These are phyloP conservation scores for Rhopalosiphum nymphaeae DNA, from an alignment of 2,888 invertebrate species.

Conservation along the genomic window DNA sequence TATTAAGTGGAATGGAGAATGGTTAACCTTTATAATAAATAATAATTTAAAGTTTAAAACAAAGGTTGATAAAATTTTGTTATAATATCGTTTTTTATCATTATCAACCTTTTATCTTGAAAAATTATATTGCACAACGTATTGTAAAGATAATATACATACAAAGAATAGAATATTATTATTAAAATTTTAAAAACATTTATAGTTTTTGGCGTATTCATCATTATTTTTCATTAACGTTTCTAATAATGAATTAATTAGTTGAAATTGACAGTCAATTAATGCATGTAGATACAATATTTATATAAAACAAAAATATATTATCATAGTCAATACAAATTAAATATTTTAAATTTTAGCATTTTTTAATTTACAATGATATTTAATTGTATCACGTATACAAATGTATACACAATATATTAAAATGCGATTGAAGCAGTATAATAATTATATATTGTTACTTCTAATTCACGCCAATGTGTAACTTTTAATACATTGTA, in stretches of 20 bases:
- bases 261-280: background rate
- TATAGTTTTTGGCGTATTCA: too few relatives aligned
- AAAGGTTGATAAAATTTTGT: background rate
- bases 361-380: background rate
- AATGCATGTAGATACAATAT: too few relatives aligned
- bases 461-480: background rate
- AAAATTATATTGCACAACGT: background rate
- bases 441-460: background rate
- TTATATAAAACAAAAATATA: too few relatives aligned
- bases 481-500: background rate
- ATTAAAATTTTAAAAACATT: background rate
- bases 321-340: background rate
- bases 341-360: background rate
- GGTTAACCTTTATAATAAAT: background rate
- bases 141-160: background rate
- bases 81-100: too few relatives aligned
- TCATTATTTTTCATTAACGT: too few relatives aligned
- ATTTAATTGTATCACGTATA: background rate
- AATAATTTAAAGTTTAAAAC: background rate
- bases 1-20: background rate
- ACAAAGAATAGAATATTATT: background rate
- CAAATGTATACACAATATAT: background rate
- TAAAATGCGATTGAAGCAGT: background rate
- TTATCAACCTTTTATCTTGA: background rate
- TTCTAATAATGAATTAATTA: background rate